Conservation (phyloP, 2,888 invertebrate species). For the Hydriomena furcata region DNA sequence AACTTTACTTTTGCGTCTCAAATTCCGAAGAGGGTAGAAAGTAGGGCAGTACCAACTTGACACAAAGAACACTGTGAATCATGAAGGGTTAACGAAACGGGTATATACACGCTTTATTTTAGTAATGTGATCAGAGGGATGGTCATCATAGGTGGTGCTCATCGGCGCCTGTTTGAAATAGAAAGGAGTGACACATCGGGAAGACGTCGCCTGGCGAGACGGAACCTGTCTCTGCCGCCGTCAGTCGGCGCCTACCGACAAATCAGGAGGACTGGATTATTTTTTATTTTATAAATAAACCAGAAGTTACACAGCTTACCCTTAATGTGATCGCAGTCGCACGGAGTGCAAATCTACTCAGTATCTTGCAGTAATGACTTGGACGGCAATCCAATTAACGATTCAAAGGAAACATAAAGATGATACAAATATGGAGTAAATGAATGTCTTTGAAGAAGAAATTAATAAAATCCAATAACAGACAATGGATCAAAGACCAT, state of each 20-base stretch:
- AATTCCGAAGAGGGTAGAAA: constrained; percentile 11
- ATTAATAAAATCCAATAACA: background rate
- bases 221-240: constrained; percentile 45
- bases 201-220: constrained; percentile 52
- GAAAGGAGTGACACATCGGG: constrained; percentile 71
- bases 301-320: constrained; percentile 14
- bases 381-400: background rate
- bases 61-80: constrained; percentile 35
- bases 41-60: background rate
- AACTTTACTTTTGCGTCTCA: constrained; percentile 20
- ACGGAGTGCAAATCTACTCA: constrained; percentile 2
- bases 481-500: constrained; percentile 5
- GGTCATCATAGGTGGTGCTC: constrained; percentile 51
- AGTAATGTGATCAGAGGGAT: constrained; percentile 41
- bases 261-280: constrained; percentile 31
- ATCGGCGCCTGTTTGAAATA: constrained; percentile 70
- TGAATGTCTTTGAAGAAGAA: too few relatives aligned
- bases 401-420: background rate
- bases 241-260: constrained; percentile 36
- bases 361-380: background rate
- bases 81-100: constrained; percentile 21
- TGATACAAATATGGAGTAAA: too few relatives aligned
- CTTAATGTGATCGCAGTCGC: constrained; percentile 6
- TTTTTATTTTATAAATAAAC: constrained; percentile 35
- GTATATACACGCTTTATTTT: constrained; percentile 38